Conservation (phyloP, 2,888 invertebrate genomes). For the Melikaiella ostensackeni region DNA sequence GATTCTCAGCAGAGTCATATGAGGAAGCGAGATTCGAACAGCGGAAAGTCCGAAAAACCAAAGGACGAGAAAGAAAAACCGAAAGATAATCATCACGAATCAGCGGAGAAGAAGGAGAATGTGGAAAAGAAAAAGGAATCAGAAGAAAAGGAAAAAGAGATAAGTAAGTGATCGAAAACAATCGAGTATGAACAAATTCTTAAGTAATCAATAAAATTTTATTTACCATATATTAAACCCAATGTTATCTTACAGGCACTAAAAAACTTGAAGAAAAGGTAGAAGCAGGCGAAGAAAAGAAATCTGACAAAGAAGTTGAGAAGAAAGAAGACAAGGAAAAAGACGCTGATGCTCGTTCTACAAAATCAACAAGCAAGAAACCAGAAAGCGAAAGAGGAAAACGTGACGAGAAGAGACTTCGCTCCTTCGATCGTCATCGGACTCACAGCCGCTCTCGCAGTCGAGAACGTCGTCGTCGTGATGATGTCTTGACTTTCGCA, state of each 20-base stretch:
- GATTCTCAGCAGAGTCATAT: slow-evolving; percentile 75
- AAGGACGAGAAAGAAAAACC: slow-evolving; percentile 75
- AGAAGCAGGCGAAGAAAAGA: slow-evolving; percentile 76
- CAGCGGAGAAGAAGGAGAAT: slow-evolving; percentile 70
- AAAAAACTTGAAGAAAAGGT: slow-evolving; percentile 70
- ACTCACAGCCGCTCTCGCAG: slow-evolving; percentile 70
- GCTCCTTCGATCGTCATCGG: slow-evolving; percentile 73
- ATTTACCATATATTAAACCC: neutral
- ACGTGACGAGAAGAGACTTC: slow-evolving; percentile 73
- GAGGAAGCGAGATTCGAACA: slow-evolving; percentile 71
- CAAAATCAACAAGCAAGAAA: slow-evolving; percentile 78
- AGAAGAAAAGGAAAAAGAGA: slow-evolving; percentile 74
- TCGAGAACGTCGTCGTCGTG: slow-evolving; percentile 79
- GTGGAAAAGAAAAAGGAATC: slow-evolving; percentile 77
- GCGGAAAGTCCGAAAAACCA: slow-evolving; percentile 69
- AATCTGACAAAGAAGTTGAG: slow-evolving; percentile 75
- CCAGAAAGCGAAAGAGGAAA: slow-evolving; percentile 74
- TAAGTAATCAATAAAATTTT: neutral
- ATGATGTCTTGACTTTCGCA: slow-evolving; percentile 87
- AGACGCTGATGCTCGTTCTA: slow-evolving; percentile 76
- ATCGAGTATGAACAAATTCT: neutral
- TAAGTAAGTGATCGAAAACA: slow-evolving; percentile 29
- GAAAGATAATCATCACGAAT: slow-evolving; percentile 75
- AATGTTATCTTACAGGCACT: slow-evolving; percentile 45
- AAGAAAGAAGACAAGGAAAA: slow-evolving; percentile 73